phyloP scores from a whole-genome alignment of 1,140 invertebrate genomes.

The Maconellicoccus hirsutus region DNA sequence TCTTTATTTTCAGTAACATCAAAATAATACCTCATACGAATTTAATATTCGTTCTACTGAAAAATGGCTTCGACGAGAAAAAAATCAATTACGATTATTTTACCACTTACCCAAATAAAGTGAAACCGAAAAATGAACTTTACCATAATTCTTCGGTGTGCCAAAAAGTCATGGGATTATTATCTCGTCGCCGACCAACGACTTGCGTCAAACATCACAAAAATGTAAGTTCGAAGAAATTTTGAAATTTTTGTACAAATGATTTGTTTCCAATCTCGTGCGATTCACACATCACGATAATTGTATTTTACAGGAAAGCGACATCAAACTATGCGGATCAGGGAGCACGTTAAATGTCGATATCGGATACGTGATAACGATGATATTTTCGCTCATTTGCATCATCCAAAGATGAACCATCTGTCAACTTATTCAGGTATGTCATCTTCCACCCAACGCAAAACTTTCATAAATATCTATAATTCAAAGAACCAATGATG shows the following conservation, averaged over 20 bases:
- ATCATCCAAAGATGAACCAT: too few relatives aligned
- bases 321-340: background rate
- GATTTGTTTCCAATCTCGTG: too few relatives aligned
- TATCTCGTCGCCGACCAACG: conserved; percentile 8
- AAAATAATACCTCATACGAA: conserved; percentile 7
- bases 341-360: background rate
- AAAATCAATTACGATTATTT: background rate
- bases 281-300: too few relatives aligned
- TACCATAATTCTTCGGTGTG: background rate
- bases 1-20: background rate
- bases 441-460: too few relatives aligned
- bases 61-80: background rate
- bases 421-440: too few relatives aligned
- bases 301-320: background rate
- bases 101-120: background rate
- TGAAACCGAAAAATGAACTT: background rate
- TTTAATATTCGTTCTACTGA: background rate
- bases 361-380: background rate
- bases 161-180: background rate
- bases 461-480: too few relatives aligned
- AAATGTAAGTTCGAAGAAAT: background rate
- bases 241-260: too few relatives aligned
- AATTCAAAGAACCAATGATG: too few relatives aligned
- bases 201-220: conserved; percentile 1
- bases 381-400: too few relatives aligned